phyloP scores from a whole-genome alignment of 2,888 invertebrate species.

The Stegana nigrithorax region DNA sequence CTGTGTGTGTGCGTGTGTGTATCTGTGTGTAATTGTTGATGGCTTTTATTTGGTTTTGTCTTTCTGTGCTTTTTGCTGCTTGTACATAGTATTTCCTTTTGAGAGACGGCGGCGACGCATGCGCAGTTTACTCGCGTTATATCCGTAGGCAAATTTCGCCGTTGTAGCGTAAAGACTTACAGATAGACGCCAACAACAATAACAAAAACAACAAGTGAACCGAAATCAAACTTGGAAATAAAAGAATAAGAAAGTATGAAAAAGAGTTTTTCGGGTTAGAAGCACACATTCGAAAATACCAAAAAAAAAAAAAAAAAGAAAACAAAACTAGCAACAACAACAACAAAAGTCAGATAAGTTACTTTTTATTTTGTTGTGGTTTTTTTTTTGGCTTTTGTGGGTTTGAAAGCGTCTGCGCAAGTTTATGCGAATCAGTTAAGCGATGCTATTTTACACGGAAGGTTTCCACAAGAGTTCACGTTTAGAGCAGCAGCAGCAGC shows the following conservation, averaged over 20 bases:
- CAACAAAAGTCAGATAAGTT: slow-evolving; percentile 15
- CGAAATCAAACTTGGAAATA: too few relatives aligned
- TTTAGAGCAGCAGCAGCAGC: slow-evolving; percentile 19
- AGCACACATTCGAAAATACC: not conserved
- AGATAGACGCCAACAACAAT: too few relatives aligned
- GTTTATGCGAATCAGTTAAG: slow-evolving; percentile 45
- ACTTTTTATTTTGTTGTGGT: slow-evolving; percentile 7
- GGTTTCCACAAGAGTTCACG: slow-evolving; percentile 46
- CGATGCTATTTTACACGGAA: slow-evolving; percentile 52
- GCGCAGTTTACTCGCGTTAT: not conserved
- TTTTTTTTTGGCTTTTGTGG: slow-evolving; percentile 11
- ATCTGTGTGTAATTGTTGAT: slow-evolving; percentile 19
- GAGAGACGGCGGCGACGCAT: not conserved
- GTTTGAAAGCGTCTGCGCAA: slow-evolving; percentile 33
- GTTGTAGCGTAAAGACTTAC: slow-evolving; percentile 28
- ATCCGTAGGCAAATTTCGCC: slow-evolving; percentile 28
- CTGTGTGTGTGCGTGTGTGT: too few relatives aligned
- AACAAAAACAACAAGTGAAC: slow-evolving; percentile 10
- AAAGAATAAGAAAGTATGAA: not conserved
- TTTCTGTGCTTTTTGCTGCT: not conserved
- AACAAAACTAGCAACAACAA: not conserved
- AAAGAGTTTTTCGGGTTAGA: slow-evolving; percentile 15
- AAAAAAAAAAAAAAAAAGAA: slow-evolving; percentile 15
- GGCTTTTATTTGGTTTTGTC: slow-evolving; percentile 8
- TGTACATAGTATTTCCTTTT: not conserved